Conservation (phyloP, 2,797 vertebrate species). For the Calcarius lapponicus region DNA sequence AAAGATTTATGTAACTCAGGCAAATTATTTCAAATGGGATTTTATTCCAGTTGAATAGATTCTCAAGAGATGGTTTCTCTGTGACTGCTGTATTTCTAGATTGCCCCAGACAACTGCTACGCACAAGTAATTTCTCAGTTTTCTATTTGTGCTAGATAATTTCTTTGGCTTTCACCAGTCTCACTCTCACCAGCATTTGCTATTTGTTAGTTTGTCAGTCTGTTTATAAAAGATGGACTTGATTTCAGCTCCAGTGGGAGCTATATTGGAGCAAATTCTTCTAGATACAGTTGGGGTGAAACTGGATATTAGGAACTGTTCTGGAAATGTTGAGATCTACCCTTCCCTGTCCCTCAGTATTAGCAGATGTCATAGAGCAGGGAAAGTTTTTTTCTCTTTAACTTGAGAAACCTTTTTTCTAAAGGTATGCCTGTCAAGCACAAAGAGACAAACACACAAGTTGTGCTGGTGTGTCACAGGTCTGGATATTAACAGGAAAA, state of each 20-base stretch:
- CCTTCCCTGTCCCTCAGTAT: background rate
- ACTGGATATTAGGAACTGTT: slow-evolving; percentile 13
- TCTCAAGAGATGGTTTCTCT: background rate
- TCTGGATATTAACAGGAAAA: background rate
- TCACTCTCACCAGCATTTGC: slow-evolving; percentile 33
- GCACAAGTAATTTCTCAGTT: background rate
- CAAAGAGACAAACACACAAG: background rate
- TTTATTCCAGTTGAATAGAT: background rate
- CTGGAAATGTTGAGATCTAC: background rate
- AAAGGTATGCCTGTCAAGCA: background rate
- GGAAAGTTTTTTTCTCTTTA: background rate
- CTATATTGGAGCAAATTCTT: slow-evolving; percentile 51
- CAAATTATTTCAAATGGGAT: background rate
- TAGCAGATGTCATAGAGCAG: background rate
- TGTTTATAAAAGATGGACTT: slow-evolving; percentile 21
- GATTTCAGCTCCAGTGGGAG: slow-evolving; percentile 42
- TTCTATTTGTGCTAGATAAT: slow-evolving; percentile 10
- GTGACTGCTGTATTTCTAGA: background rate
- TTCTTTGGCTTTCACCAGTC: background rate
- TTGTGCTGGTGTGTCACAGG: background rate
- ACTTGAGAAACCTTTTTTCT: background rate
- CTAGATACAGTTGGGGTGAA: background rate
- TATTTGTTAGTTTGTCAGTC: slow-evolving; percentile 31
- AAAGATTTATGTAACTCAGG: background rate
- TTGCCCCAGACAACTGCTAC: background rate